A percentile compares a stretch with the other conserved stretches of the same genome.
phyloP scores from a whole-genome alignment of 2,113 vertebrate genomes.

The Dicentrarchus labrax region DNA sequence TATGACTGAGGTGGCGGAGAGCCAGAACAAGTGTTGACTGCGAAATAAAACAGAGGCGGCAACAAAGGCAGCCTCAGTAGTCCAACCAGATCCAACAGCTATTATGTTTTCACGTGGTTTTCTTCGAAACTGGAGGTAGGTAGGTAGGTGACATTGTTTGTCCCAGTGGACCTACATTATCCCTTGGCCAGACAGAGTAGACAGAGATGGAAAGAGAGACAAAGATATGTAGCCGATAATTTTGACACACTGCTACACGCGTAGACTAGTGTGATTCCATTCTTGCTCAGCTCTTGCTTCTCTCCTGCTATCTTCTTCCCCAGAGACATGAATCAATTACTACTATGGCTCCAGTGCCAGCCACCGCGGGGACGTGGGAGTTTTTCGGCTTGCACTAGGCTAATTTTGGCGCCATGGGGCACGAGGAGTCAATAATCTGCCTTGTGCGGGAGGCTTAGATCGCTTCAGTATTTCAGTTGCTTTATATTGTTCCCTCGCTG shows the following conservation, averaged over 20 bases:
- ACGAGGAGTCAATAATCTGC: conserved; percentile 54
- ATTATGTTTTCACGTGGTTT: conserved; percentile 13
- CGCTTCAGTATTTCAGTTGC: conserved; percentile 37
- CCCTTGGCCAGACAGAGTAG: conserved; percentile 1
- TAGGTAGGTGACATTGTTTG: neutral
- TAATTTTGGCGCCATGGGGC: conserved; percentile 57
- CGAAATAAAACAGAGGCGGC: conserved; percentile 7
- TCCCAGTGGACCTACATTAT: conserved; percentile 6
- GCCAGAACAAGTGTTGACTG: conserved; percentile 57
- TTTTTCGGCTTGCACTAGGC: conserved; percentile 23
- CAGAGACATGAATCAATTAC: conserved; percentile 59
- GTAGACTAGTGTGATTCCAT: conserved; percentile 24
- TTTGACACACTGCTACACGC: conserved; percentile 19
- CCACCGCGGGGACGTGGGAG: conserved; percentile 12
- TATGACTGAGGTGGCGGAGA: conserved; percentile 45
- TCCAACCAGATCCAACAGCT: conserved; percentile 2
- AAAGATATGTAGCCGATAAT: conserved; percentile 24
- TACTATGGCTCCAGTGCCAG: conserved; percentile 36
- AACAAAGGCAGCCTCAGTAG: conserved; percentile 2
- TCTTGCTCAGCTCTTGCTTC: conserved; percentile 8
- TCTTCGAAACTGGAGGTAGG: conserved; percentile 1
- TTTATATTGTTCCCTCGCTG: conserved; percentile 30
- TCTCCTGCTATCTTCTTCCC: conserved; percentile 39
- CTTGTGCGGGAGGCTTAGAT: conserved; percentile 33
- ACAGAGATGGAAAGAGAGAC: conserved; percentile 2